phyloP scores from a whole-genome alignment of 2,113 vertebrate species.

The Tachysurus fulvidraco region DNA sequence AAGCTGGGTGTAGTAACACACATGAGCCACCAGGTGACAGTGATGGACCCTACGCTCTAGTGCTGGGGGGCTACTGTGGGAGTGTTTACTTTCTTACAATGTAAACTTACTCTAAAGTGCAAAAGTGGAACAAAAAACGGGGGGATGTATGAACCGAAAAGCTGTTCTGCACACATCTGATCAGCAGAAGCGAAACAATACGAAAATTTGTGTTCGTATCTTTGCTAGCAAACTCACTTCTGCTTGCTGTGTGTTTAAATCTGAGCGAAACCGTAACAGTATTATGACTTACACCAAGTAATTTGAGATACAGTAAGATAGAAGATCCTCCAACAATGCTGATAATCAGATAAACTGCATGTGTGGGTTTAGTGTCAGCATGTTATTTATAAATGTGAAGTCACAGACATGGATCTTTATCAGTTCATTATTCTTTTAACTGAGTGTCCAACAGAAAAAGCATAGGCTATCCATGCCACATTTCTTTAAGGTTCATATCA shows the following conservation, averaged over 20 bases:
- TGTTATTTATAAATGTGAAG: background rate
- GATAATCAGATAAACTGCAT: background rate
- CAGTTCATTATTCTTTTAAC: background rate
- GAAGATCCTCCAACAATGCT: background rate
- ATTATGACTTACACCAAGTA: background rate
- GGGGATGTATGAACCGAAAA: background rate
- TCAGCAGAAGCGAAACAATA: background rate
- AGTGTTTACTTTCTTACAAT: background rate
- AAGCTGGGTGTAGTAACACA: slow-evolving; percentile 10
- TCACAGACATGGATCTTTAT: background rate
- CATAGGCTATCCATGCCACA: background rate
- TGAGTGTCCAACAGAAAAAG: background rate
- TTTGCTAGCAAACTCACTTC: background rate
- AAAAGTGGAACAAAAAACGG: background rate
- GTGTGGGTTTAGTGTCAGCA: background rate
- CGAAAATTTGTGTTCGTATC: background rate
- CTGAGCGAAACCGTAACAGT: background rate
- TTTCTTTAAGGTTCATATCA: background rate
- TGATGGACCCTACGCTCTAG: background rate
- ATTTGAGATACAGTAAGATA: background rate
- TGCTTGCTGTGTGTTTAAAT: background rate
- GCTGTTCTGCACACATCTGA: background rate
- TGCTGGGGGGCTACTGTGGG: background rate
- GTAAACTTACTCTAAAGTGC: background rate
- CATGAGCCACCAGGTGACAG: slow-evolving; percentile 35